Evolutionary conservation across 2,797 vertebrate species (phyloP), one percentile per base, ranked within the genome.

Genomic region (Periparus ater): DNA sequence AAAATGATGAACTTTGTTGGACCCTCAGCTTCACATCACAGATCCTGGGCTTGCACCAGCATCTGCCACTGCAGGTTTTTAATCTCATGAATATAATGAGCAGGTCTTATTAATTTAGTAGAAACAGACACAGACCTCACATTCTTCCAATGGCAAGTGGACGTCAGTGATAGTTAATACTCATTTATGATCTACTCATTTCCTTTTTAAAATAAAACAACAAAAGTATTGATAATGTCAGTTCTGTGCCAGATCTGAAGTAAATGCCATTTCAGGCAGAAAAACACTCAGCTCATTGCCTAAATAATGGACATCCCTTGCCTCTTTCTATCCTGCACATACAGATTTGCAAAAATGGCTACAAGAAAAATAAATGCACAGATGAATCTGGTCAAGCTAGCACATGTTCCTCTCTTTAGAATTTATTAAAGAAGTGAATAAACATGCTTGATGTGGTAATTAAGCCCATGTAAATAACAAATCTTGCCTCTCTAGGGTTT

Each of bases 371-470:
- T 80, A 53, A 11, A 94, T 40, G 54, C 55, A 85, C 54, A 72
- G 86, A 92, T 92, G 45, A 90, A 94, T 65, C 91, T 70, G 61
- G 72, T 96, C 96, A 96, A 93, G 97, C 93, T 89, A 25, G 66
- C 72, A 88, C 95, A 90, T 95, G 95, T 71, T 94, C 48, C 57
- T 87, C 60, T 90, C 83, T 90, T 78, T 81, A 95, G 88, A 86
- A 96, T 94, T 95, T 96, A 95, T 96, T 95, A 84, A 84, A 76
- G 91, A 93, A 96, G 82, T 74, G 86, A 93, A 93, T 94, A 96
- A 96, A 96, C 80, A 92, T 81, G 71, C 91, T 89, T 93, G 86
- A 95, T 95, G 90, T 94, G 88, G 91, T 88, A 95, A 97, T 95
- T 90, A 94, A 83, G 55, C 79, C 85, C 53, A 85, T 48, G 75